Evolutionary conservation across 2,888 invertebrate species (phyloP).

Genomic region (Lamellibrachia columna): DNA sequence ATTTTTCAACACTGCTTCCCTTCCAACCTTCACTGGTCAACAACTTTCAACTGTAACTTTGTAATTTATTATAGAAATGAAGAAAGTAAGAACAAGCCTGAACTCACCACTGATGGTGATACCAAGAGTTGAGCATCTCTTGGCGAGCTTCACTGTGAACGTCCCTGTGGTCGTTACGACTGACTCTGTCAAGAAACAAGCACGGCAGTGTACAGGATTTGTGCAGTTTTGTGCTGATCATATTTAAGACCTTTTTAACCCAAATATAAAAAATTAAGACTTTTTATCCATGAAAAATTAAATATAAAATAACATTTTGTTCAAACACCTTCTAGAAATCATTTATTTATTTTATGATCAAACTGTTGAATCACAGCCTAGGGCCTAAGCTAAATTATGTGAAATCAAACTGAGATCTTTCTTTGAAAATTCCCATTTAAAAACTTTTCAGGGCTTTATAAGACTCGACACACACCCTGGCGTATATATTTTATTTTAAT

Average conservation of each 20-base stretch:
- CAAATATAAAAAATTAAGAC: no score
- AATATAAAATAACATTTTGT: neutral
- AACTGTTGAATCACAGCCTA: no score
- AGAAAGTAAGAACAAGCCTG: neutral
- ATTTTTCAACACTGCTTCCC: neutral
- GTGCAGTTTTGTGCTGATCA: neutral
- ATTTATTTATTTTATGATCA: no score
- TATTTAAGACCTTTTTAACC: no score
- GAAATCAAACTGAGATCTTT: no score
- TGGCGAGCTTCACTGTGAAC: slow-evolving; percentile 87
- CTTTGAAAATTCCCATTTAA: no score
- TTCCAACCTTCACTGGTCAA: neutral
- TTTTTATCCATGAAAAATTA: neutral
- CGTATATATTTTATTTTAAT: no score
- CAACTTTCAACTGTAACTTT: neutral
- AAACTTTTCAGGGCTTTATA: no score
- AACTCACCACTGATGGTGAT: slow-evolving; percentile 82
- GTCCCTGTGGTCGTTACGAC: slow-evolving; percentile 91
- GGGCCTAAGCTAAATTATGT: no score
- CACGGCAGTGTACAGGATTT: neutral
- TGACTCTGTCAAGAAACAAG: slow-evolving; percentile 70
- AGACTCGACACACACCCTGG: no score
- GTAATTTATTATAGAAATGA: neutral
- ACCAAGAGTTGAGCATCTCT: slow-evolving; percentile 78
- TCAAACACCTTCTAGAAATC: no score